Evolutionary conservation across 2,113 vertebrate genomes (phyloP), one percentile per base, ranked within the genome.

Genomic region (Morphnarchus princeps): DNA sequence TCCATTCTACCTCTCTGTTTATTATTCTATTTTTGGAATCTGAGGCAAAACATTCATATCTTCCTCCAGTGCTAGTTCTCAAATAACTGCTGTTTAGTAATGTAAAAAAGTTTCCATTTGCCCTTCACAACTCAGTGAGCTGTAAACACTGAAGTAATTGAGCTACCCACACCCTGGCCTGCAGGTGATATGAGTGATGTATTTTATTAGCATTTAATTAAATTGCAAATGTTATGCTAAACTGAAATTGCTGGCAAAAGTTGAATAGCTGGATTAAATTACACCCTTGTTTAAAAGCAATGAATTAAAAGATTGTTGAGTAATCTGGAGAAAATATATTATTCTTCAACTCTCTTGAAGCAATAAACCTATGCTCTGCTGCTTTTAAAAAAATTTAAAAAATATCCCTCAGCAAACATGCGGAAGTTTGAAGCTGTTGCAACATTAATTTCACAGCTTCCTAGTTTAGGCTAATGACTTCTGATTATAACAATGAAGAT

Each of bases 151-250:
- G 95, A 91, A 95, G 74, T 94, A 96, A 96, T 97, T 95, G 91
- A 91, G 90, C 61, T 85, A 90, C 79, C 58, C 50, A 65, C 66
- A 91, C 86, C 52, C 63, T 90, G 84, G 76, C 84, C 69, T 94
- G 67, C 65, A 96, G 88, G 69, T 91, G 94, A 90, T 96, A 82
- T 10, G 34, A 97, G 6, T 71, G 90, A 95, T 96, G 42, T 83
- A 43, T 95, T 95, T 93, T 96, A 94, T 88, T 96, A 90, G 76
- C 58, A 73, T 88, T 82, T 95, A 95, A 95, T 98, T 97, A 96
- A 96, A 89, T 95, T 95, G 91, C 67, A 89, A 90, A 90, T 97
- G 42, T 92, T 96, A 94, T 79, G 70, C 50, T 87, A 83, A 91
- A 96, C 82, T 95, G 62, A 93, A 97, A 95, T 61, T 83, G 71